Base-by-base conservation (phyloP, 1,140 invertebrate species). In the Agrypnia vestita region DNA sequence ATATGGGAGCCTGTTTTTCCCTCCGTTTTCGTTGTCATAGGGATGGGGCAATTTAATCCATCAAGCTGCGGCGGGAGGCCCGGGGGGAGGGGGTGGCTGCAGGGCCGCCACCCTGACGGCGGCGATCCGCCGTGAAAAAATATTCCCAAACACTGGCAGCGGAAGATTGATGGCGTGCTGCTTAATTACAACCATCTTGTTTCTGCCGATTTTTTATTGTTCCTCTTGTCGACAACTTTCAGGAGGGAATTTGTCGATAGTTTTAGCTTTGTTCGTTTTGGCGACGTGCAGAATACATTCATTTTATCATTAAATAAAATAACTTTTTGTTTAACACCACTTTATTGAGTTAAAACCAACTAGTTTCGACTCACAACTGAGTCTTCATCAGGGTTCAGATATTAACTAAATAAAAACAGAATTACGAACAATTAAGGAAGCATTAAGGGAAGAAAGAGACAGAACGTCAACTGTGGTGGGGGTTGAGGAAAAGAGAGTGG, bases 21-120 rank as follows among this genome's bases (percentile, higher is more conserved):
- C 87, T 85, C 85, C 85, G 84, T 86, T 86, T 87, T 87, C 86
- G 87, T 89, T 90, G 89, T 90, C 89, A 90, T 88, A 89, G 87
- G 88, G 88, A 86, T 85, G 85, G 86, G 87, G 89, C 89, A 90
- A 90, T 90, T 90, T 90, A 90, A 90, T 90, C 89, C 87, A 90
- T 90, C 89, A 90, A 86, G 85, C 86, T 84, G 84, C 81, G 86
- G 84, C 85, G 86, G 85, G 82, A 84, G 85, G 85, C 79, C 84
- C 81, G 82, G 84, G 81, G 84, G 82, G 84, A 83, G 83, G 69
- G n/a, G 35, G 47, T 17, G 75, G 51, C 0, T 0, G 13, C 6
- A 4, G 44, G 59, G 44, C 15, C 12, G 44, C 35, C 19, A 25
- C 15, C 62, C 64, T 51, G 21, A 35, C 21, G 59, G 25, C 56